Evolutionary conservation across 1,140 invertebrate genomes (phyloP).

Genomic region (Caenorhabditis brenneri): DNA sequence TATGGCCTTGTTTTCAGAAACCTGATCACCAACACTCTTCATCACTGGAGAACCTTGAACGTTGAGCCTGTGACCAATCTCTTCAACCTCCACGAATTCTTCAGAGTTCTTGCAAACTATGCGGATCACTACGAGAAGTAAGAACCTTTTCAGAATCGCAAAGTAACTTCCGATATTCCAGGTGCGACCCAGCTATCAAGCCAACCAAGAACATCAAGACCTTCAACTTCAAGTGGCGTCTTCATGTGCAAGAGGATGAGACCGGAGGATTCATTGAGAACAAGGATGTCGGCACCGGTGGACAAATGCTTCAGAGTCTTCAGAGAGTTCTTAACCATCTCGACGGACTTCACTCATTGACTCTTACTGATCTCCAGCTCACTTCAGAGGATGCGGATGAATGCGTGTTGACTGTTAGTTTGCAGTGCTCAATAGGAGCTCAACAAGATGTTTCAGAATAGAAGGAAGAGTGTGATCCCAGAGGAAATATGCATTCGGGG

Average conservation of each 20-base stretch:
- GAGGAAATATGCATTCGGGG: not conserved
- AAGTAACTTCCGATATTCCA: not conserved
- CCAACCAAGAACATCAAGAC: not conserved
- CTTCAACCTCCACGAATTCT: conserved; percentile 48
- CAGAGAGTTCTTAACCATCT: not conserved
- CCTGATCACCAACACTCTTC: not conserved
- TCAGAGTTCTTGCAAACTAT: not conserved
- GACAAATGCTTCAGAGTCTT: not conserved
- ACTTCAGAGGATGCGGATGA: not conserved
- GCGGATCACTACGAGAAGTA: conserved; percentile 36
- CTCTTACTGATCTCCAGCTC: conserved; percentile 22
- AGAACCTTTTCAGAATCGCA: not conserved
- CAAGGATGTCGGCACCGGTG: conserved; percentile 39
- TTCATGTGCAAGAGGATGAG: conserved; percentile 16
- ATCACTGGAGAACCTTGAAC: conserved; percentile 6
- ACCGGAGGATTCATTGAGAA: not conserved
- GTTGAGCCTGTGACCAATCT: conserved; percentile 34
- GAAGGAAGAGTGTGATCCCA: conserved; percentile 26
- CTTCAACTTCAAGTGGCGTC: conserved; percentile 44
- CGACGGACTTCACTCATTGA: conserved; percentile 19
- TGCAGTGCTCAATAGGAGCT: not conserved
- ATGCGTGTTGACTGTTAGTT: conserved; percentile 20
- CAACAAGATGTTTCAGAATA: not conserved
- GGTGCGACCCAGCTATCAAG: not conserved
- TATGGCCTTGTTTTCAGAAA: not conserved